These are phyloP conservation scores for Rhombomys opimus DNA, from an alignment of 2,113 vertebrate genomes.

Conservation along the genomic window DNA sequence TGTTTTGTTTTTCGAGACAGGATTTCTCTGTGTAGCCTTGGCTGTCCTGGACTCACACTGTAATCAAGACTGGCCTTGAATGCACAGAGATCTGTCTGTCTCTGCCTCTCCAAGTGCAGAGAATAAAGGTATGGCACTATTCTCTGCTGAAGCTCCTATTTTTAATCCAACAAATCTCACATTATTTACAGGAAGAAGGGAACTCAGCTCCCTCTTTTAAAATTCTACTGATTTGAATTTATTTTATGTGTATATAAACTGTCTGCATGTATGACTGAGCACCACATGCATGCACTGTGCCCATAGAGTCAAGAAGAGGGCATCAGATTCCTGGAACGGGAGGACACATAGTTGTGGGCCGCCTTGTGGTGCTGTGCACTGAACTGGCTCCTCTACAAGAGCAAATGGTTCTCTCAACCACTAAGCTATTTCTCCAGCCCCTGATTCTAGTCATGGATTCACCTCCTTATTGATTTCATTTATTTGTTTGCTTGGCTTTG, in stretches of 20 bases:
- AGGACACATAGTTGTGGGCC: no score
- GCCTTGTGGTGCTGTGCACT: neutral
- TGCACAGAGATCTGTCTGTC: no score
- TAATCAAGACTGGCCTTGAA: no score
- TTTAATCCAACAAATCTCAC: conserved; percentile 4
- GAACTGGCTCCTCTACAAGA: neutral
- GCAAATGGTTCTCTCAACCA: neutral
- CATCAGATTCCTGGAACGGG: neutral
- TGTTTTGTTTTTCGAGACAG: no score
- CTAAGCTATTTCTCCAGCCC: neutral
- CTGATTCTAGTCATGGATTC: neutral
- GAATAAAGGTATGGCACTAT: no score
- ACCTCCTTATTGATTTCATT: neutral
- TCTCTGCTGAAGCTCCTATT: neutral
- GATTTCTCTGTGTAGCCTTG: no score
- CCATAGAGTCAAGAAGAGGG: neutral
- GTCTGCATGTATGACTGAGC: neutral
- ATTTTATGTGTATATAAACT: neutral
- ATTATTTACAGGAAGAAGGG: neutral
- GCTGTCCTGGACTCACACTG: no score
- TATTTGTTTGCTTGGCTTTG: neutral
- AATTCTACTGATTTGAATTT: neutral
- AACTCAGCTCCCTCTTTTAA: neutral
- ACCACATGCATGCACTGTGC: neutral
- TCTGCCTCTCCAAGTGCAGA: no score